A percentile compares a stretch with the other conserved stretches of the same genome.
phyloP scores from a whole-genome alignment of 1,140 invertebrate genomes.

The Nylanderia fulva region DNA sequence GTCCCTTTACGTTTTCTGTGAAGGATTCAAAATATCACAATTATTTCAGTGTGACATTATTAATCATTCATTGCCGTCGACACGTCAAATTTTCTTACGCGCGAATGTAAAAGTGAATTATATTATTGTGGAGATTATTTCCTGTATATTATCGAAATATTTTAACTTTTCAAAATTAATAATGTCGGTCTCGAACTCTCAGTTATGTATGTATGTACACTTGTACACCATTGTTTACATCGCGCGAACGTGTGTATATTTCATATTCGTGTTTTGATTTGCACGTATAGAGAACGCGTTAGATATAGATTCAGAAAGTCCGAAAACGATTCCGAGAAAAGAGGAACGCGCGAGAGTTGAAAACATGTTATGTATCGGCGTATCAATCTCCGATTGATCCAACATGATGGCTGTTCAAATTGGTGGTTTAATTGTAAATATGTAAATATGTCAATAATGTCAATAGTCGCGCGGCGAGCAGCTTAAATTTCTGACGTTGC shows the following conservation, averaged over 20 bases:
- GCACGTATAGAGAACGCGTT: neutral
- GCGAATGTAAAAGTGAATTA: no score
- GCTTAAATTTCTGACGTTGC: conserved; percentile 55
- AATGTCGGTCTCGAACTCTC: neutral
- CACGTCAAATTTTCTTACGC: no score
- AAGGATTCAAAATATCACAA: no score
- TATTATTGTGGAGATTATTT: no score
- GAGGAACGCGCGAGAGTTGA: neutral
- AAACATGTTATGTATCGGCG: neutral
- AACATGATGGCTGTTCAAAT: no score
- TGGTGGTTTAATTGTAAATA: conserved; percentile 45
- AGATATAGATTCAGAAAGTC: neutral
- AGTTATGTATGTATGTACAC: no score
- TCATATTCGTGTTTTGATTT: conserved; percentile 5
- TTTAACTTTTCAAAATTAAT: no score
- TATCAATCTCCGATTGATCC: neutral
- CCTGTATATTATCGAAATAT: no score
- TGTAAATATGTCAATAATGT: conserved; percentile 40
- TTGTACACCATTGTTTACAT: no score
- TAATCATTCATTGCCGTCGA: no score
- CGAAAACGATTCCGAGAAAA: neutral
- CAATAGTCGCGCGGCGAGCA: conserved; percentile 21
- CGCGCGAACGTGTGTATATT: neutral
- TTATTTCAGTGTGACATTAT: no score
- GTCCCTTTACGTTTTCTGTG: no score